phyloP scores from a whole-genome alignment of 23 tunicate species.

The Diplosoma virens region DNA sequence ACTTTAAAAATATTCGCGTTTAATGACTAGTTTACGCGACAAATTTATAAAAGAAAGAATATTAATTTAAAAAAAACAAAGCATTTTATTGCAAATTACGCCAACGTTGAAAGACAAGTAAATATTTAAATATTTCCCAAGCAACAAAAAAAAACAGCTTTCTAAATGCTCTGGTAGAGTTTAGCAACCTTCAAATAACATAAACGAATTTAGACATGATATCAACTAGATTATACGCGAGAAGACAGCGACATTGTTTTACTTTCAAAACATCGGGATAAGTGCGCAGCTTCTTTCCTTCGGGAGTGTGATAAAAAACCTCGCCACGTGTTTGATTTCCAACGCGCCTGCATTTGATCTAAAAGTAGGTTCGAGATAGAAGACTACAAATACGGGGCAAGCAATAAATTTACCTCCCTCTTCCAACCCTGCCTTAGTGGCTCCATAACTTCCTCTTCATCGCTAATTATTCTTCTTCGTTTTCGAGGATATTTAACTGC shows the following conservation, averaged over 20 bases:
- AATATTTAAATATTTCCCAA: no score
- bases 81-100: no score
- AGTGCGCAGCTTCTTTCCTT: constrained; percentile 39
- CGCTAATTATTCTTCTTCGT: background rate
- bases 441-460: constrained; percentile 43
- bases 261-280: constrained; percentile 52
- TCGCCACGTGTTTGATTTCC: constrained; percentile 42
- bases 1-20: constrained; percentile 14
- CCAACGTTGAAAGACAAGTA: no score
- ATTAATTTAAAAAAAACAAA: no score
- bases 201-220: no score
- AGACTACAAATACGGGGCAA: background rate
- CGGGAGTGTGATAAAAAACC: constrained; percentile 47
- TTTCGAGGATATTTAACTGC: constrained; percentile 29
- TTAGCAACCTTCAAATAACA: no score
- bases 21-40: no score
- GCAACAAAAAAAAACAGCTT: no score
- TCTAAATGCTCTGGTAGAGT: no score
- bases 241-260: no score
- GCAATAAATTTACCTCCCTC: constrained; percentile 38
- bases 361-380: background rate
- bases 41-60: no score
- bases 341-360: constrained; percentile 35
- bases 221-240: no score
- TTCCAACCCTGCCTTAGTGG: constrained; percentile 68